Base-by-base conservation (phyloP, 2,888 invertebrate genomes). In the Sympetrum striolatum region DNA sequence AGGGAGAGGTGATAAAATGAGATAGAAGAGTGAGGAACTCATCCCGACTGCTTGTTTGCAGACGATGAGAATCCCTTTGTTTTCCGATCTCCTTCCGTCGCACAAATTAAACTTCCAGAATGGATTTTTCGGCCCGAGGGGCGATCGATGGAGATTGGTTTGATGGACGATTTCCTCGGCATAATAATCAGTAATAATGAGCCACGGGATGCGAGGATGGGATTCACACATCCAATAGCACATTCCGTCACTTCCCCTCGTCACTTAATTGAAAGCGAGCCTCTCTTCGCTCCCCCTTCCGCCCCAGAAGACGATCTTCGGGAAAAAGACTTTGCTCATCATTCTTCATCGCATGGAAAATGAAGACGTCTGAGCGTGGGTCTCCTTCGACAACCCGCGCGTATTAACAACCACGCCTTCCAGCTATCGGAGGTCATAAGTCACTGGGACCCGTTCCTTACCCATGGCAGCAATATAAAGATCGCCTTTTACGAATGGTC, bases 171-270 rank as follows among this genome's bases (percentile, higher is more conserved):
- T 86, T 86, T 64, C 86, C 44, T 35, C 82, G 82, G 82, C 86
- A 86, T 86, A 86, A 86, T 86, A 86, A 86, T 86, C n/a, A 86
- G 58, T 39, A 86, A 86, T 86, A 86, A 86, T 86, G 60, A 86
- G 82, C 58, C 82, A 60, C 58, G 31, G 82, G 82, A 35, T 82
- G 35, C 22, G 35, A 58, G 35, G 60, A 86, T 15, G 39, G 12
- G 60, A 35, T 86, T 86, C 86, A 86, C 86, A 86, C 86, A 60
- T 86, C 60, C 73, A 31, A 73, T 8, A 1, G 22, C 25, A 5
- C 64, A 14, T 25, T 73, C 73, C 73, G 73, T 64, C 64, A n/a
- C 64, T 64, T 64, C 64, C 22, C 22, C 64, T 22, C 73, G 31
- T 4, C 73, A 25, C 25, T 73, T 31, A 25, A 73, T 73, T 73